Base-by-base conservation (phyloP, 2,888 invertebrate genomes). In the Eupithecia exiguata region DNA sequence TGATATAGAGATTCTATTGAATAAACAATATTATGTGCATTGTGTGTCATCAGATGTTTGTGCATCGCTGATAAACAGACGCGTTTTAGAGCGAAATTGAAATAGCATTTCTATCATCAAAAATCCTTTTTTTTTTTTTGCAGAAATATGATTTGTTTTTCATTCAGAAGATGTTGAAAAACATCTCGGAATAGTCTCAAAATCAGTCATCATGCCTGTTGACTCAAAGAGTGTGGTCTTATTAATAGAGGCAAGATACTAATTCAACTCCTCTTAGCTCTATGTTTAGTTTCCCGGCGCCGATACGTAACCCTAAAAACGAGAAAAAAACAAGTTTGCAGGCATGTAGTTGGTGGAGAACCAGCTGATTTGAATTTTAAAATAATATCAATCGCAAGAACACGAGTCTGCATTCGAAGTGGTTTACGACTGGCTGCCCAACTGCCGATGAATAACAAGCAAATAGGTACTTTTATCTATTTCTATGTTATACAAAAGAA, bases 311-410 rank as follows among this genome's bases (percentile, higher is more conserved):
- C 68, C 53, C 62, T 43, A 69, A 69, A 71, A 67, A 69, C 63
- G 14, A 53, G 62, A 35, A 72, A 72, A n/a, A 70, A 70, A 75
- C 75, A 61, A 65, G 75, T 75, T 75, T 61, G 25, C 35, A 49
- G 63, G 49, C 74, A 49, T 69, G 78, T 76, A 70, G 79, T 68
- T 75, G 74, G 65, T 75, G 70, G 69, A 68, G 43, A 70, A 72
- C 78, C 73, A 76, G 75, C 73, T 77, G 63, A 77, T 80, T 78
- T 76, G 69, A 77, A 76, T 75, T 79, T 77, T 74, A 75, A 78
- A 78, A 75, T 76, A 72, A 69, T 77, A 78, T 77, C 74, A 69
- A 73, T 73, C 68, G 68, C 68, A 72, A 66, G 72, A 70, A 72
- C 73, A 40, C 68, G 73, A 14, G 40, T 49, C 68, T 53, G 72